These are phyloP conservation scores for Maccullochella peelii DNA, from an alignment of 2,113 vertebrate genomes.

Conservation along the genomic window DNA sequence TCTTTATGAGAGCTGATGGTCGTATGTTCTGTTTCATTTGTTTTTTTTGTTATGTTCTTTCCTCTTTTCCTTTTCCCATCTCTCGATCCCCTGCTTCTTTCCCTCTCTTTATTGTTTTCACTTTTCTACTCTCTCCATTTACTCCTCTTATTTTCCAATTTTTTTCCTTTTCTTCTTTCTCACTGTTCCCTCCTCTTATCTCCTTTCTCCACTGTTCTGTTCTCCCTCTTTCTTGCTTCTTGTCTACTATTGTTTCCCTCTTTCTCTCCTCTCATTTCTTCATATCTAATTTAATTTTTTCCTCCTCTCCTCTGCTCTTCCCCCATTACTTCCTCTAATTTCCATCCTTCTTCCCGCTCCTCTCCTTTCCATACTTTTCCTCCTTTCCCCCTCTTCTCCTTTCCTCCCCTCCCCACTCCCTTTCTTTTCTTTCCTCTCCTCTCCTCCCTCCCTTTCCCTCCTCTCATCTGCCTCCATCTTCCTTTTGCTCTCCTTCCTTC, in stretches of 20 bases:
- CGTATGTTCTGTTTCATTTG: not conserved
- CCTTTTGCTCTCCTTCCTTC: not conserved
- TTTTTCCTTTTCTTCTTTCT: too few relatives aligned
- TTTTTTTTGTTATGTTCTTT: not conserved
- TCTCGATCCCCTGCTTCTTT: not conserved
- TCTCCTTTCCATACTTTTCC: rapidly evolving
- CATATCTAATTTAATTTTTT: too few relatives aligned
- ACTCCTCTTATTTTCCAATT: not conserved
- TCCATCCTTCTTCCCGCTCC: not conserved
- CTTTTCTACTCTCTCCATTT: not conserved
- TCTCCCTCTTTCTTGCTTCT: too few relatives aligned
- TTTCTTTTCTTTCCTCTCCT: too few relatives aligned
- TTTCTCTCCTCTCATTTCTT: not conserved
- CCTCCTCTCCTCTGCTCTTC: too few relatives aligned
- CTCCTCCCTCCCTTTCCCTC: not conserved
- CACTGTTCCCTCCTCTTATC: too few relatives aligned
- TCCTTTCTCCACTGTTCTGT: not conserved
- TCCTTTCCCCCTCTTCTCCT: too few relatives aligned
- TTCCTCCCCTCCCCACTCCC: not conserved
- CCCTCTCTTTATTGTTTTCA: too few relatives aligned
- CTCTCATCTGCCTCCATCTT: too few relatives aligned
- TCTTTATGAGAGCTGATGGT: not conserved
- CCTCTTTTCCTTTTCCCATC: not conserved
- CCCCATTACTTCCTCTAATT: too few relatives aligned
- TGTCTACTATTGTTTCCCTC: not conserved